Conservation (phyloP, 2,113 vertebrate genomes). For the Microcebus murinus region DNA sequence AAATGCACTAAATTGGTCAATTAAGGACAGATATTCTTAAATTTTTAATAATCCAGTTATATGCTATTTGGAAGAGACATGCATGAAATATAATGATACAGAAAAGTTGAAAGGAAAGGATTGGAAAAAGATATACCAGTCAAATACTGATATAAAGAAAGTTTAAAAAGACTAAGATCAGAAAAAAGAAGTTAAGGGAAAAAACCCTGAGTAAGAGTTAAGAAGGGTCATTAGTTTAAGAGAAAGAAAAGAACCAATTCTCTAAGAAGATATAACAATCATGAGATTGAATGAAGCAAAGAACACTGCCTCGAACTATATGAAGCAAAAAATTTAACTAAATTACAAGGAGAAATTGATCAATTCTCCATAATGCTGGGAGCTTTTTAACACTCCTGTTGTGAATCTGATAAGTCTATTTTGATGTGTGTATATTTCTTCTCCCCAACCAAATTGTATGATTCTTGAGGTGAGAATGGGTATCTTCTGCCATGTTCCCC, state of each 20-base stretch:
- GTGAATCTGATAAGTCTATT: not conserved
- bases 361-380: not conserved
- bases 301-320: not conserved
- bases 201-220: not conserved
- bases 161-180: not conserved
- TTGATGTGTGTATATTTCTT: not conserved
- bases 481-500: not conserved
- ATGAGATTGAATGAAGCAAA: slow-evolving; percentile 1
- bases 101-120: not conserved
- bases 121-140: not conserved
- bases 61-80: not conserved
- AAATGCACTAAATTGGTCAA: not conserved
- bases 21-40: not conserved
- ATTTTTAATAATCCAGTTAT: slow-evolving; percentile 21
- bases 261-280: not conserved
- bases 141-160: slow-evolving; percentile 25
- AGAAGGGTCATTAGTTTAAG: not conserved
- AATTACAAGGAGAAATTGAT: slow-evolving; percentile 9
- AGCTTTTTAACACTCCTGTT: not conserved
- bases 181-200: not conserved
- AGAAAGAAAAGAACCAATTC: slow-evolving; percentile 1
- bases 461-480: not conserved
- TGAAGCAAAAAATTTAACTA: slow-evolving; percentile 15
- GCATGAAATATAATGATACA: not conserved
- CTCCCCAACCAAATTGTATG: not conserved